Base-by-base conservation (phyloP, 2,888 invertebrate genomes). In the Lordiphosa fenestrarum region DNA sequence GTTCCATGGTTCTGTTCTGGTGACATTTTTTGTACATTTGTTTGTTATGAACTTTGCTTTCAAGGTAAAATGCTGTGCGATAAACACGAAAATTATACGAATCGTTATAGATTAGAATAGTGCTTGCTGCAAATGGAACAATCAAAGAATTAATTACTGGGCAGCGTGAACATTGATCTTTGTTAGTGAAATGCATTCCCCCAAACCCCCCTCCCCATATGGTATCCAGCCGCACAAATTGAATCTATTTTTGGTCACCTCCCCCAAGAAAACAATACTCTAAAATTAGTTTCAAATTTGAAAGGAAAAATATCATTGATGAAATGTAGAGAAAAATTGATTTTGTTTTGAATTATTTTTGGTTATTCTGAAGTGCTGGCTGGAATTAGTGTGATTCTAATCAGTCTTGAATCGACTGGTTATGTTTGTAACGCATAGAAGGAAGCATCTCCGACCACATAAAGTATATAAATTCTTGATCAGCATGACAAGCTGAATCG, bases 11-110 rank as follows among this genome's bases (percentile, higher is more conserved):
- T 23, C 12, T 41, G 46, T 19, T 23, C 25, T 42, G 47, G 21
- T 33, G 47, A 47, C 47, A 19, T 47, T 36, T 47, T 36, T 30
- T 47, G 33, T 47, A 47, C 46, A 41, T 39, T 42, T 23, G 23
- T 64, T 61, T 55, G 67, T 57, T 44, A 52, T 68, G 76, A 72
- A 82, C 83, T 83, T 78, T 77, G 83, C 4, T 53, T 69, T 66
- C 66, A 71, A 73, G 68, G 70, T 64, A 60, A 80, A 63, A 66
- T 48, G 54, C 49, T 25, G 36, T 30, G 74, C 82, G 78, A 76
- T 74, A 76, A 77, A 74, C 63, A 66, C 47, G 40, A 15, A 25
- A 30, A 35, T 6, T 35, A 12, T 25, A 47, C 25, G 25, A 25
- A 35, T 35, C 37, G 38, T 13, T 7, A 55, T 21, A 51, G 57